Evolutionary conservation across 1,140 invertebrate genomes (phyloP).

Genomic region (Papilio machaon): DNA sequence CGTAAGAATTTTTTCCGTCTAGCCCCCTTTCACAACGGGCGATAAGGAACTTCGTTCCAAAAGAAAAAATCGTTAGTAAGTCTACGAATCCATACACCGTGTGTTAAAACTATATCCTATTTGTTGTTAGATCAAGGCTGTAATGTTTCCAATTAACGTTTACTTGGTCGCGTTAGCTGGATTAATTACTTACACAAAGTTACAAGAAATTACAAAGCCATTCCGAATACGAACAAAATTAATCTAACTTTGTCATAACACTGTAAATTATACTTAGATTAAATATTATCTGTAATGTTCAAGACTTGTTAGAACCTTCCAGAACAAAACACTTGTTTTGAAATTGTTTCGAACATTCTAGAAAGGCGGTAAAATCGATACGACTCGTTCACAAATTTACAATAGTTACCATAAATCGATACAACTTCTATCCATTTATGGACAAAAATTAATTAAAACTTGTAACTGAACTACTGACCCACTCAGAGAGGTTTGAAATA

Average conservation of each 20-base stretch:
- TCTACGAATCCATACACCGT: not conserved
- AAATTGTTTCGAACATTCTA: not conserved
- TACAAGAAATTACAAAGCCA: constrained; percentile 19
- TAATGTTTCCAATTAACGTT: constrained; percentile 10
- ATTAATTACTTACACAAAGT: constrained; percentile 16
- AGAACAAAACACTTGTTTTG: not conserved
- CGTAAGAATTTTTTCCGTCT: too few species aligned
- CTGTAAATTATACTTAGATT: constrained; percentile 17
- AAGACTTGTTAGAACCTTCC: constrained; percentile 2
- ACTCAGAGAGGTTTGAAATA: not conserved
- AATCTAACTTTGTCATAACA: constrained; percentile 24
- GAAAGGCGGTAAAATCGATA: not conserved
- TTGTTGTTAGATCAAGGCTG: not conserved
- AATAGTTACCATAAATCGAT: not conserved
- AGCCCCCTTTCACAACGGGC: too few species aligned
- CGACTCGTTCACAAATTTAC: not conserved
- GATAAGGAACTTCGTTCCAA: too few species aligned
- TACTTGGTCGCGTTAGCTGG: not conserved
- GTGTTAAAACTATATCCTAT: not conserved
- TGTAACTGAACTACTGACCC: not conserved
- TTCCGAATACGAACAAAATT: constrained; percentile 6
- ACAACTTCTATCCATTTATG: not conserved
- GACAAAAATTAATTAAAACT: not conserved
- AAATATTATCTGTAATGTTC: constrained; percentile 10
- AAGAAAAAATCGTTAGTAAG: too few species aligned